Percentiles rank a stretch among this genome's conserved stretches.
Evolutionary conservation across 2,113 vertebrate genomes (phyloP).

Genomic region (Loxodonta africana): DNA sequence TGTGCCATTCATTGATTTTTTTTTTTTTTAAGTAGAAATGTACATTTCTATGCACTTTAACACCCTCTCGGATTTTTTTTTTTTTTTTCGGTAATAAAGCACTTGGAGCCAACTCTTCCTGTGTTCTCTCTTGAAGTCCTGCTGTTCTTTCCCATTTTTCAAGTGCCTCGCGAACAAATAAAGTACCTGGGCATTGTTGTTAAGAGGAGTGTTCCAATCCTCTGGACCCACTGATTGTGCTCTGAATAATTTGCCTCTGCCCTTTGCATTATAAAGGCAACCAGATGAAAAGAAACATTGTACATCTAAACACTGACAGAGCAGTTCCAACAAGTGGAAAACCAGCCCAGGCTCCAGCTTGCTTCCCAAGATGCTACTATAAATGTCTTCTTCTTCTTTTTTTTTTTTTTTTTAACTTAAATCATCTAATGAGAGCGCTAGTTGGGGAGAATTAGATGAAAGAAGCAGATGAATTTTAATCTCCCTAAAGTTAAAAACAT

Average conservation of each 20-base stretch:
- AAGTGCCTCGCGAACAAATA: slow-evolving; percentile 61
- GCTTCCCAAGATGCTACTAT: not conserved
- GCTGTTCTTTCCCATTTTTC: slow-evolving; percentile 70
- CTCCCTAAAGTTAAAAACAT: not conserved
- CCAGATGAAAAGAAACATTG: not conserved
- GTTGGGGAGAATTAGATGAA: not conserved
- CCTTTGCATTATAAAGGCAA: slow-evolving; percentile 54
- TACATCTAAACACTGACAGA: not conserved
- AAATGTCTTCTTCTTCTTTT: not conserved
- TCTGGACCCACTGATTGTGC: slow-evolving; percentile 2
- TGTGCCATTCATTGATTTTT: slow-evolving; percentile 56
- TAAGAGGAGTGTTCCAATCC: slow-evolving; percentile 5
- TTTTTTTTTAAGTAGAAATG: not conserved
- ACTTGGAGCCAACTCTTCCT: not conserved
- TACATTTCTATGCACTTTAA: slow-evolving; percentile 66
- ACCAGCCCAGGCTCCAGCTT: not conserved
- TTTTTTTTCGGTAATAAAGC: slow-evolving; percentile 17
- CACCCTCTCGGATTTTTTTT: too few species aligned
- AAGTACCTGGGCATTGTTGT: slow-evolving; percentile 36
- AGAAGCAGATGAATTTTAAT: slow-evolving; percentile 13
- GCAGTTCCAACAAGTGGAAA: not conserved
- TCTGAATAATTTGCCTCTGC: slow-evolving; percentile 2
- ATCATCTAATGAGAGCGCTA: not conserved
- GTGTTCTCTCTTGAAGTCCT: slow-evolving; percentile 60
- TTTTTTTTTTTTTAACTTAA: not conserved